These are phyloP conservation scores for Bemisia tabaci DNA, from an alignment of 1,140 invertebrate genomes.

Conservation along the genomic window DNA sequence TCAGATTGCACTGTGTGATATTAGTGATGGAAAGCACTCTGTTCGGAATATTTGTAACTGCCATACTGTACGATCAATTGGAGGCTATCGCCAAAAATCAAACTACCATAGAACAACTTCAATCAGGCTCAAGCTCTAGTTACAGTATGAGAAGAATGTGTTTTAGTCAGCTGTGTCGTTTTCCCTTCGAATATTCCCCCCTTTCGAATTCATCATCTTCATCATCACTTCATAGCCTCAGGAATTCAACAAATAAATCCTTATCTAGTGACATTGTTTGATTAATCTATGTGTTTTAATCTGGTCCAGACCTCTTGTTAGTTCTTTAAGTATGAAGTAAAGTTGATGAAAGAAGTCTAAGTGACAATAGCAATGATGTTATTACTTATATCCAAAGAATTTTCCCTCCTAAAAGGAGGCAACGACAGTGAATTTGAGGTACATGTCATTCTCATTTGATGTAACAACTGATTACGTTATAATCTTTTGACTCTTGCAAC, in stretches of 20 bases:
- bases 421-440: no score
- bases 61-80: slow-evolving; percentile 80
- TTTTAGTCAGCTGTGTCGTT: background rate
- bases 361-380: no score
- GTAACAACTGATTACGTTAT: no score
- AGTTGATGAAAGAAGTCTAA: no score
- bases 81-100: slow-evolving; percentile 70
- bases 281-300: background rate
- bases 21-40: slow-evolving; percentile 67
- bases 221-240: background rate
- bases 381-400: no score
- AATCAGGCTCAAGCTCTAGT: slow-evolving; percentile 25
- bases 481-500: no score
- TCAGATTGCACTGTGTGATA: slow-evolving; percentile 71
- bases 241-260: background rate
- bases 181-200: background rate
- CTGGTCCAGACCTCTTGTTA: no score
- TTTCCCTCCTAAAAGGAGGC: no score
- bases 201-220: background rate
- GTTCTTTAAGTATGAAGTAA: no score
- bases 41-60: slow-evolving; percentile 80
- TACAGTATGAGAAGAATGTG: background rate
- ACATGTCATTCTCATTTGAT: no score
- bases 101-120: slow-evolving; percentile 64
- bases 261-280: background rate